A percentile compares a stretch with the other conserved stretches of the same genome.
These are phyloP conservation scores for Agrotis ipsilon DNA, from an alignment of 2,888 invertebrate genomes.

Conservation along the genomic window DNA sequence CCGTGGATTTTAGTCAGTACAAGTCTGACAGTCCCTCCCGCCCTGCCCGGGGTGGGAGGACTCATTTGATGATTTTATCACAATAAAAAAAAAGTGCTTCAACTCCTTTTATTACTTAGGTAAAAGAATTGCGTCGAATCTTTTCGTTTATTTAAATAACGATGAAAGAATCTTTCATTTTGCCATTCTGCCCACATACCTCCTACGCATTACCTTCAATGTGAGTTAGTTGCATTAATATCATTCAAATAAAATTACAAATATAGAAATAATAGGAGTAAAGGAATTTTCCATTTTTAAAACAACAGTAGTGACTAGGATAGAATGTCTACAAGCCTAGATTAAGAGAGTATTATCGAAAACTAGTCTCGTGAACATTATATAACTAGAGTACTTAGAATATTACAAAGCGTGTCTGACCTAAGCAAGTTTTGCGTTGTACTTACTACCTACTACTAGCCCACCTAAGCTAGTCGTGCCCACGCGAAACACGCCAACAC, in stretches of 20 bases:
- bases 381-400: slow-evolving; percentile 19
- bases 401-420: slow-evolving; percentile 36
- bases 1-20: too few species aligned
- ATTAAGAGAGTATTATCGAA: slow-evolving; percentile 13
- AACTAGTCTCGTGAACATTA: slow-evolving; percentile 31
- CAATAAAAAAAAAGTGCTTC: too few species aligned
- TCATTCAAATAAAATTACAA: slow-evolving; percentile 28
- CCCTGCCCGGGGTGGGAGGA: too few species aligned
- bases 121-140: slow-evolving; percentile 32
- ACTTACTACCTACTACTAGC: too few species aligned
- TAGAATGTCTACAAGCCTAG: slow-evolving; percentile 5
- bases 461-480: neutral
- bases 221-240: slow-evolving; percentile 29
- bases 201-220: slow-evolving; percentile 37
- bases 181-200: slow-evolving; percentile 26
- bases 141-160: slow-evolving; percentile 34
- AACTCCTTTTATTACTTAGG: neutral
- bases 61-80: too few species aligned
- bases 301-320: slow-evolving; percentile 7
- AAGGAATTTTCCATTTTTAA: slow-evolving; percentile 6
- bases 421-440: slow-evolving; percentile 37
- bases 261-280: slow-evolving; percentile 14
- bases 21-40: too few species aligned
- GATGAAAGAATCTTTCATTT: slow-evolving; percentile 37
- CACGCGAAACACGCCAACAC: slow-evolving; percentile 36